These are phyloP conservation scores for Adelphocoris suturalis DNA, from an alignment of 2,888 invertebrate species.

Conservation along the genomic window DNA sequence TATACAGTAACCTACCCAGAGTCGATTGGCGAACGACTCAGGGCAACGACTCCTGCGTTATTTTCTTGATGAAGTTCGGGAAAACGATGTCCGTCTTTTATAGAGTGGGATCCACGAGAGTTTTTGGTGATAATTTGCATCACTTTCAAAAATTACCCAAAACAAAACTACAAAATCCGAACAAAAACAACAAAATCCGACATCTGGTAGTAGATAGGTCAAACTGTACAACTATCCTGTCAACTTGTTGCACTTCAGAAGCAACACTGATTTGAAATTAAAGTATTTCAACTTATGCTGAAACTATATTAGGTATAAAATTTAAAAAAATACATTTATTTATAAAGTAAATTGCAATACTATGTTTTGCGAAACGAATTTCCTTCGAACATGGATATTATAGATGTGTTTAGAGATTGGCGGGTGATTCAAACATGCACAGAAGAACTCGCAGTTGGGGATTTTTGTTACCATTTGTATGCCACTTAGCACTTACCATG, in stretches of 20 bases:
- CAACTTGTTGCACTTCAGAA: conserved; percentile 41
- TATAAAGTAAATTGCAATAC: no score
- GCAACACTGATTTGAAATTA: not conserved
- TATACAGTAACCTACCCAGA: conserved; percentile 51
- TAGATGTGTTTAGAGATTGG: no score
- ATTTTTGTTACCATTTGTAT: no score
- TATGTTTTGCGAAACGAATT: no score
- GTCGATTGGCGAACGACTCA: conserved; percentile 35
- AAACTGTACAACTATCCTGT: not conserved
- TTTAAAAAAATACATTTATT: no score
- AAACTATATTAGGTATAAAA: no score
- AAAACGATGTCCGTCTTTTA: conserved; percentile 16
- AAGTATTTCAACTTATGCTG: not conserved
- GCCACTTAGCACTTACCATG: not conserved
- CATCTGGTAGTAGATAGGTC: conserved; percentile 46
- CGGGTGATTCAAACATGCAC: no score
- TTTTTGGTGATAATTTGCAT: conserved; percentile 27
- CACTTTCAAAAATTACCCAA: not conserved
- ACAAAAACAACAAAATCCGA: conserved; percentile 36
- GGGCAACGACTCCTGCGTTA: not conserved
- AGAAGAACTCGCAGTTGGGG: no score
- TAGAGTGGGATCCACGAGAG: not conserved
- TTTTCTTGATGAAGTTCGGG: not conserved
- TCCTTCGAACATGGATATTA: no score
- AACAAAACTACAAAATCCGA: not conserved